Conservation (phyloP, 2,797 vertebrate species). For the Propithecus perrieri region DNA sequence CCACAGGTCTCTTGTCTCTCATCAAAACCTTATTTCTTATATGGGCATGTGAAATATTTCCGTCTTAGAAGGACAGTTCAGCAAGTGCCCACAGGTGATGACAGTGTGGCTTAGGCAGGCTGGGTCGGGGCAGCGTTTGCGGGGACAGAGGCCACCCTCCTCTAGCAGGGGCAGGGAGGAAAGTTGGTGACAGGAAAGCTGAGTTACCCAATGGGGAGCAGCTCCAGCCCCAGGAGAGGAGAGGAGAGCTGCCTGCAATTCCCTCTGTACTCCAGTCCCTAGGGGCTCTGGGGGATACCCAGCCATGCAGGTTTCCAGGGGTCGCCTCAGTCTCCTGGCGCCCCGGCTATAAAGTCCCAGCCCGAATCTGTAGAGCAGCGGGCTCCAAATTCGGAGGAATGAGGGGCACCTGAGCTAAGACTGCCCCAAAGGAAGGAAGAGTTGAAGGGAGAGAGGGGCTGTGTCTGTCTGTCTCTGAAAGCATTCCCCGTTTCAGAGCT, state of each 20-base stretch:
- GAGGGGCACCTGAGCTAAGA: background rate
- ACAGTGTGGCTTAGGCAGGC: accelerated
- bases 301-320: accelerated
- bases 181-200: background rate
- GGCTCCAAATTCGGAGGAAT: background rate
- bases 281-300: background rate
- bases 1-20: background rate
- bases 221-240: background rate
- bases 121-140: background rate
- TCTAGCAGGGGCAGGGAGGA: too few relatives aligned
- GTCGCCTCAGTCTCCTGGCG: background rate
- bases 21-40: background rate
- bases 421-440: background rate
- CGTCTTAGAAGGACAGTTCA: background rate
- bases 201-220: background rate
- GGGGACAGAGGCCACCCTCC: background rate
- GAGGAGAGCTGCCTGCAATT: background rate
- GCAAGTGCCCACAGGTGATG: accelerated
- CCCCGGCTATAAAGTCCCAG: background rate
- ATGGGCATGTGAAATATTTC: background rate
- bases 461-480: background rate
- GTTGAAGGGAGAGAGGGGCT: accelerated
- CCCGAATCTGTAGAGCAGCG: background rate
- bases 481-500: background rate
- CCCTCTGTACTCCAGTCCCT: accelerated